phyloP scores from a whole-genome alignment of 2,113 vertebrate genomes.

The Potamarius usumacintae region DNA sequence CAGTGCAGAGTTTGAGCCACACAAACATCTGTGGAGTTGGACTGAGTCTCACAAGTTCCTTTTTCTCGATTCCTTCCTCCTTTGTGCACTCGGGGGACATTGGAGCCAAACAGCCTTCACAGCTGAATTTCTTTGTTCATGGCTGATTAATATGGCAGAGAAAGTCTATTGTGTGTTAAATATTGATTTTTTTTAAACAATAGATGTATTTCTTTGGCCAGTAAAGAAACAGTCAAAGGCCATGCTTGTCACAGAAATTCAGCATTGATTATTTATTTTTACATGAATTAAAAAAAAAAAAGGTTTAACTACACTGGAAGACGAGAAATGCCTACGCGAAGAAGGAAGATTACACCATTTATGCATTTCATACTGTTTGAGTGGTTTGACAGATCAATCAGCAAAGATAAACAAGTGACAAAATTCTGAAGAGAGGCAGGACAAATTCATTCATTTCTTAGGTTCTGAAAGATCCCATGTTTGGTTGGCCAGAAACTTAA shows the following conservation, averaged over 20 bases:
- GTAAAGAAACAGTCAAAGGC: background rate
- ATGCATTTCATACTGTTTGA: background rate
- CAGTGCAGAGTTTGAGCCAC: conserved; percentile 5
- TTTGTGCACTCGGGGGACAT: background rate
- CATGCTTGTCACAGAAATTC: background rate
- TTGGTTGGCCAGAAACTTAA: background rate
- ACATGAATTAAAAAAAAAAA: background rate
- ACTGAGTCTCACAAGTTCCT: background rate
- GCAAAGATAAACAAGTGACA: background rate
- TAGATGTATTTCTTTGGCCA: background rate
- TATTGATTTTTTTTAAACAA: background rate
- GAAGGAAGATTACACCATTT: background rate
- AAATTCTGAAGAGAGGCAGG: background rate
- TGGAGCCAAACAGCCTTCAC: background rate
- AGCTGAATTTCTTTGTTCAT: background rate
- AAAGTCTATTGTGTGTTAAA: background rate
- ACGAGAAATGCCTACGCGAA: background rate
- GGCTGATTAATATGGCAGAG: background rate
- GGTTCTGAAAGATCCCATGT: background rate
- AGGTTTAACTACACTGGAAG: background rate
- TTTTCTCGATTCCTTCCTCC: background rate
- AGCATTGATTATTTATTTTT: background rate
- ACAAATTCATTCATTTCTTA: background rate
- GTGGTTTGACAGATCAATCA: background rate
- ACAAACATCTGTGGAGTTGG: conserved; percentile 23